phyloP scores from a whole-genome alignment of 2,888 invertebrate species.

The Hipparchia semele region DNA sequence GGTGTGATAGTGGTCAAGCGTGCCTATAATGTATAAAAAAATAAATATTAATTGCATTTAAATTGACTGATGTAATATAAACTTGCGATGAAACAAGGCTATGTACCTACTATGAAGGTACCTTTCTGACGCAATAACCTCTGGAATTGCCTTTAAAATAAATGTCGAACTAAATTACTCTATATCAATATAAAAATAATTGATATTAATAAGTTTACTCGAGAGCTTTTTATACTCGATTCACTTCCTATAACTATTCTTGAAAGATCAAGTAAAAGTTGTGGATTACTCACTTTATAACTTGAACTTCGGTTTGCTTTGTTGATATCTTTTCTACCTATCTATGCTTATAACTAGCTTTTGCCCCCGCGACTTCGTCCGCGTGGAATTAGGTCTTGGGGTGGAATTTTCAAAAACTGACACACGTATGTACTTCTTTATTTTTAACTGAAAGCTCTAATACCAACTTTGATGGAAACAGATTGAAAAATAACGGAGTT shows the following conservation, averaged over 20 bases:
- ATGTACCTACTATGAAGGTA: background rate
- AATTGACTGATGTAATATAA: background rate
- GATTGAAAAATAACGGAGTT: no score
- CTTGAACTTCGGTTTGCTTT: no score
- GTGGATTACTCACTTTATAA: background rate
- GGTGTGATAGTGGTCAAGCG: no score
- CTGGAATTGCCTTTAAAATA: background rate
- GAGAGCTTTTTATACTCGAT: background rate
- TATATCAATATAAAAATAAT: background rate
- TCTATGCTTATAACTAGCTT: no score
- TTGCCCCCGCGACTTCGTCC: no score
- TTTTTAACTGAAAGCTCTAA: no score
- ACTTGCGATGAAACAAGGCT: background rate
- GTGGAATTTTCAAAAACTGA: no score
- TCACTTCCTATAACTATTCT: background rate
- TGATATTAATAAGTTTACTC: background rate
- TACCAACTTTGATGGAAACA: no score
- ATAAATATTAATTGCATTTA: background rate
- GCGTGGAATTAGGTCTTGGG: no score
- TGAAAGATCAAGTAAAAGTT: background rate
- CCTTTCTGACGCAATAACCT: background rate
- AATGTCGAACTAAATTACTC: background rate
- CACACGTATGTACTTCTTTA: no score
- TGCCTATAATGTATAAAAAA: no score
- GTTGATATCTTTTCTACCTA: no score